Base-by-base conservation (phyloP, 2,888 invertebrate genomes). In the Scotopteryx bipunctaria region DNA sequence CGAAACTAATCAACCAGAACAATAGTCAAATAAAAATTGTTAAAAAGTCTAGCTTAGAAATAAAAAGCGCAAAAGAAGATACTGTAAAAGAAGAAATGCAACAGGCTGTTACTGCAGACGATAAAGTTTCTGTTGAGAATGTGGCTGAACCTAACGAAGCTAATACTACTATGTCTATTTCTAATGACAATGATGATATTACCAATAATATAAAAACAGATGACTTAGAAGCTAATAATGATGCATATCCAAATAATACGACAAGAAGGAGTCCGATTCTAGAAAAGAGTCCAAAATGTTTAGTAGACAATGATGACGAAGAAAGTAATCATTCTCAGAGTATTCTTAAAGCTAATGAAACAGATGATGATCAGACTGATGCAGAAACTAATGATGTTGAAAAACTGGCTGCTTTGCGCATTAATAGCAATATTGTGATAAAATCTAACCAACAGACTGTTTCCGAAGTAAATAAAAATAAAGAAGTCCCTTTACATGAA, bases 21-120 rank as follows among this genome's bases (percentile, higher is more conserved):
- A 85, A 84, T 66, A 86, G 73, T 70, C 81, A 87, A 73, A 81
- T 90, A 54, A 86, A 84, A 77, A 83, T 89, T 35, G 69, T 85
- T 0, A 89, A 85, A 64, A 88, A 79, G 61, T 41, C 63, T 41
- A 31, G 11, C 5, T 31, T 54, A 51, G 59, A 63, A 66, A 46
- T 55, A 54, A 53, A 57, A 45, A 27, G 9, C 29, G 25, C 36
- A 19, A 60, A 57, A 38, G 37, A 59, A 25, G 65, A 67, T 37
- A 56, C 50, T 48, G 55, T n/a, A n/a, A n/a, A n/a, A n/a, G n/a
- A 56, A 16, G 52, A 40, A 14, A 15, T 6, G 17, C 21, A 49
- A 40, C n/a, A 37, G 17, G 47, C 50, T 33, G 29, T 35, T 29
- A 5, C 31, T 21, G 61, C 51, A 27, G 59, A 67, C 21, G 51